These are phyloP conservation scores for Sorex fumeus DNA, from an alignment of 2,113 vertebrate species.

Conservation along the genomic window DNA sequence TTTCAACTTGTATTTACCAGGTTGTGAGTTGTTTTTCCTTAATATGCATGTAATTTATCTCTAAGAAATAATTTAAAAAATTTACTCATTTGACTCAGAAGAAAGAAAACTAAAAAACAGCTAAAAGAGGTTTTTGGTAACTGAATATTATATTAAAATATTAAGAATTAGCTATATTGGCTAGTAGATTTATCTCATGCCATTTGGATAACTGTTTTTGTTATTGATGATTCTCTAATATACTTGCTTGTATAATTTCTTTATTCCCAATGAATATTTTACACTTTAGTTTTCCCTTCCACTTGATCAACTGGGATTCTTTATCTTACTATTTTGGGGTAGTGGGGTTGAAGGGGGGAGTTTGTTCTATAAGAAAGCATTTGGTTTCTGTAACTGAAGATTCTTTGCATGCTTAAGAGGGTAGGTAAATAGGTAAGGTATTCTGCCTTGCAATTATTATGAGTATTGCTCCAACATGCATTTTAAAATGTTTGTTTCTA, in stretches of 20 bases:
- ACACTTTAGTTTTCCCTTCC: neutral
- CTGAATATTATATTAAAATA: neutral
- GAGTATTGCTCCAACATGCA: neutral
- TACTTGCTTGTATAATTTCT: neutral
- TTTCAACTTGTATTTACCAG: neutral
- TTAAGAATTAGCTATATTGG: neutral
- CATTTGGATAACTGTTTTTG: neutral
- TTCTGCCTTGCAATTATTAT: neutral
- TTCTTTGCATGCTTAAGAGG: neutral
- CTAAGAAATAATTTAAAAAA: neutral
- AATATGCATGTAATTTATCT: neutral
- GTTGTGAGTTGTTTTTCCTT: neutral
- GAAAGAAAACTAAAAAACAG: conserved; percentile 28
- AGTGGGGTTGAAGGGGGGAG: neutral
- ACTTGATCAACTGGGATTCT: neutral
- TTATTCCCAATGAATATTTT: neutral
- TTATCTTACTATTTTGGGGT: neutral
- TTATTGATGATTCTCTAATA: conserved; percentile 14
- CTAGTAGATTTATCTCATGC: neutral
- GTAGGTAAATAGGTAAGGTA: neutral
- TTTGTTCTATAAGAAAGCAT: neutral
- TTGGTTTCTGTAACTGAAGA: neutral
- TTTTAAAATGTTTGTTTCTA: conserved; percentile 42
- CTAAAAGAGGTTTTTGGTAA: neutral
- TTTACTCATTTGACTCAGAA: conserved; percentile 23